Base-by-base conservation (phyloP, 2,888 invertebrate genomes). In the Girardia tigrina region DNA sequence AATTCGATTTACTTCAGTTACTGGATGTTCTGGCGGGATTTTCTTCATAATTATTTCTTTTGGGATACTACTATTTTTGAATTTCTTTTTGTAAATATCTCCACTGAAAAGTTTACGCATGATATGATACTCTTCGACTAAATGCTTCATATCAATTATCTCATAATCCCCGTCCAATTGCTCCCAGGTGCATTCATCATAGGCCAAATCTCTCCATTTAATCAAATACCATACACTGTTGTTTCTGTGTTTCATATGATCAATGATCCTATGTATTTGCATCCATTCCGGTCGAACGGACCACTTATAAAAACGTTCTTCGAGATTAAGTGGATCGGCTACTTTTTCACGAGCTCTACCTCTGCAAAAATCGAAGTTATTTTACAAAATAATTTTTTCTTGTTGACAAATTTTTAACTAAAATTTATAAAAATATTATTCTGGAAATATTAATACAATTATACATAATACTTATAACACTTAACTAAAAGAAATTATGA, bases 221-320 rank as follows among this genome's bases (percentile, higher is more conserved):
- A 97, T 92, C 79, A 98, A 87, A 86, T 90, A 99, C 81, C 90
- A 88, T 0, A 89, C 90, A 76, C 90, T 88, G 16, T 92, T 92
- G 83, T 80, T 80, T 72, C 79, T 78, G 28, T 79, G 79, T 2
- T 77, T 77, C 77, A 80, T 81, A 71, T 97, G 95, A 85, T 97
- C 97, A 79, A 98, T 91, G 28, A 98, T 91, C 71, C 98, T 89
- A 83, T 97, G 94, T 0, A 86, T 90, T 77, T 93, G 90, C 79
- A 99, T 86, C 98, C 98, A 99, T 82, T 98, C 97, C 0, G 97
- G 95, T 82, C 95, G 90, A 0, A 99, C 90, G 29, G 98, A 98
- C 81, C 92, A 94, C 82, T 91, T 90, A 83, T 89, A 90, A 83
- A 85, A 88, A 69, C 83, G 80, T 77, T 87, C 86, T 78, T 87